phyloP scores from a whole-genome alignment of 2,113 vertebrate species.

The Cavia porcellus region DNA sequence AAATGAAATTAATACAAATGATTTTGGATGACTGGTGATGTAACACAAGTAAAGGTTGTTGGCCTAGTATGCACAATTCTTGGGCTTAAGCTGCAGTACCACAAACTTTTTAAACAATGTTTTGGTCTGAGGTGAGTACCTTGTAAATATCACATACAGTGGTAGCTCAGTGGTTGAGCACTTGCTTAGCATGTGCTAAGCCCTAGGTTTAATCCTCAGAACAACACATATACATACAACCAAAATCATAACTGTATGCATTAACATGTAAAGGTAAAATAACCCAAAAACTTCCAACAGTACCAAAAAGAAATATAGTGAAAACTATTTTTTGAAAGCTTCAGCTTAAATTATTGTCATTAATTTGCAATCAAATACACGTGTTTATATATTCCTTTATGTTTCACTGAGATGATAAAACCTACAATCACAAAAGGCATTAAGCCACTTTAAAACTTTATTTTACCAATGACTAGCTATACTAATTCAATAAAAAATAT shows the following conservation, averaged over 20 bases:
- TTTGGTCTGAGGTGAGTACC: not conserved
- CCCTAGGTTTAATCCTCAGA: not conserved
- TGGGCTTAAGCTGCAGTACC: not conserved
- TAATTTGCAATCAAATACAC: not conserved
- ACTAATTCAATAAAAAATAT: not conserved
- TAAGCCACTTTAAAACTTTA: not conserved
- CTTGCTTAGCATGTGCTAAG: not conserved
- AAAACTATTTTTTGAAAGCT: not conserved
- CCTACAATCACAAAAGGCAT: not conserved
- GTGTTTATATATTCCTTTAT: not conserved
- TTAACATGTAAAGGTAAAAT: not conserved
- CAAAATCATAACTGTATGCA: not conserved
- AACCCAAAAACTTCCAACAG: not conserved
- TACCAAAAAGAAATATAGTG: not conserved
- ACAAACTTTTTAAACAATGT: not conserved
- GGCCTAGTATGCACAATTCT: not conserved
- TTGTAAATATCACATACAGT: not conserved
- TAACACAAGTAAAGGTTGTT: not conserved
- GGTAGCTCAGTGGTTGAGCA: not conserved
- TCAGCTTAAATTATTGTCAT: not conserved
- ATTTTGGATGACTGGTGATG: not conserved
- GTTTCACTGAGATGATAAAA: not conserved
- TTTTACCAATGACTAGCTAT: not conserved
- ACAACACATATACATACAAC: not conserved
- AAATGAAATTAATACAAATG: conserved; percentile 19